phyloP scores from a whole-genome alignment of 2,888 invertebrate genomes.

The Tinea pellionella region DNA sequence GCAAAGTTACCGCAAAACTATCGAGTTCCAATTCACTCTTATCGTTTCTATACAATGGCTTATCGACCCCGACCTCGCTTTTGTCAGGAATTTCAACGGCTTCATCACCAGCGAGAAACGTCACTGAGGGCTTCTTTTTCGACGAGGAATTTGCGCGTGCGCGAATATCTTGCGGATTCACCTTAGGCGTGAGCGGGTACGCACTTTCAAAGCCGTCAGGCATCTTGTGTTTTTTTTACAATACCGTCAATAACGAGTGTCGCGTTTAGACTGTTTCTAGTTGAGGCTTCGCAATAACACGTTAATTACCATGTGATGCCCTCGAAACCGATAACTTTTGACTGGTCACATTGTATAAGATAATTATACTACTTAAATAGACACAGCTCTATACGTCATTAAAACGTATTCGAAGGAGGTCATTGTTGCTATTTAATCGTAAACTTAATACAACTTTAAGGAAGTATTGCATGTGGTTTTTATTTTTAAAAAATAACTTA shows the following conservation, averaged over 20 bases:
- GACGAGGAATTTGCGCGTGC: conserved; percentile 69
- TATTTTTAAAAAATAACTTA: background rate
- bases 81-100: conserved; percentile 58
- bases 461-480: conserved; percentile 2
- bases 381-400: conserved; percentile 1
- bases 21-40: conserved; percentile 65
- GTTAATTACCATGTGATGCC: conserved; percentile 27
- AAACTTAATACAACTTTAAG: background rate
- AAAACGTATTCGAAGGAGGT: background rate
- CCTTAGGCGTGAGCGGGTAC: conserved; percentile 61
- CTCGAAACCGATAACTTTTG: conserved; percentile 42
- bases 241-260: conserved; percentile 11
- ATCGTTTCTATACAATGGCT: conserved; percentile 45
- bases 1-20: conserved; percentile 64
- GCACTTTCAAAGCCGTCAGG: conserved; percentile 69
- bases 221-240: conserved; percentile 40
- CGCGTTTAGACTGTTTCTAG: conserved; percentile 5
- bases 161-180: conserved; percentile 65
- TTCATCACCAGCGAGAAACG: conserved; percentile 51
- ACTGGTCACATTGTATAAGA: conserved; percentile 40
- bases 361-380: conserved; percentile 28
- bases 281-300: conserved; percentile 26
- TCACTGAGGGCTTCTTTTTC: conserved; percentile 46
- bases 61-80: conserved; percentile 45
- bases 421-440: conserved; percentile 1